Conservation (phyloP, 1,140 invertebrate genomes). For the Procambarus virginalis region DNA sequence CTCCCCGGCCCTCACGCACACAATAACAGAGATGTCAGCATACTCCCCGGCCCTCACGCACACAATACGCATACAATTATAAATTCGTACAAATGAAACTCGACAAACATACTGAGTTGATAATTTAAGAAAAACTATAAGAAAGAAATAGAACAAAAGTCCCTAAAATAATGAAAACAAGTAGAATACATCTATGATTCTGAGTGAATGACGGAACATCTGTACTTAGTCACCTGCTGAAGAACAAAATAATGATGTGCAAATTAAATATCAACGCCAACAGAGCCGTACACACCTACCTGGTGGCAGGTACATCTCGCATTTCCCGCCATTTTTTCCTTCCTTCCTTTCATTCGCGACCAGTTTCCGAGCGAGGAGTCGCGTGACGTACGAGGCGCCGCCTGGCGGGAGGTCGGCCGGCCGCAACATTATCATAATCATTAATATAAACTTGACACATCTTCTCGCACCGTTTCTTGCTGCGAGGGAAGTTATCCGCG, state of each 20-base stretch:
- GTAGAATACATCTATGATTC: no score
- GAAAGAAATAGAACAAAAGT: no score
- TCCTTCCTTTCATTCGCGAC: neutral
- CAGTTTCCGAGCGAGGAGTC: slow-evolving; percentile 24
- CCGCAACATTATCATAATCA: slow-evolving; percentile 34
- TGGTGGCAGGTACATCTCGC: neutral
- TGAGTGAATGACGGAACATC: no score
- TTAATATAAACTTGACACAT: slow-evolving; percentile 46
- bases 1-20: no score
- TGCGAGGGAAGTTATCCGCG: neutral
- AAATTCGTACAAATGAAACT: no score
- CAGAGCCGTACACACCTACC: neutral
- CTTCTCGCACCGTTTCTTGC: slow-evolving; percentile 14
- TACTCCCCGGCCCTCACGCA: no score
- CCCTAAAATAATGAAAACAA: no score
- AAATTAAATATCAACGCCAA: neutral
- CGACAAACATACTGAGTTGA: no score
- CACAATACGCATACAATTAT: no score
- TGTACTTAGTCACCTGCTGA: no score
- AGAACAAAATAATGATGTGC: neutral
- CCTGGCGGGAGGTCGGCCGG: slow-evolving; percentile 22
- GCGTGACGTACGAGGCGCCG: slow-evolving; percentile 32
- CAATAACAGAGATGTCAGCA: no score
- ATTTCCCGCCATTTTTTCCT: slow-evolving; percentile 19
- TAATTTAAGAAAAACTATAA: no score